Conservation (phyloP, 2,797 vertebrate species). For the Sebastes nivosus region DNA sequence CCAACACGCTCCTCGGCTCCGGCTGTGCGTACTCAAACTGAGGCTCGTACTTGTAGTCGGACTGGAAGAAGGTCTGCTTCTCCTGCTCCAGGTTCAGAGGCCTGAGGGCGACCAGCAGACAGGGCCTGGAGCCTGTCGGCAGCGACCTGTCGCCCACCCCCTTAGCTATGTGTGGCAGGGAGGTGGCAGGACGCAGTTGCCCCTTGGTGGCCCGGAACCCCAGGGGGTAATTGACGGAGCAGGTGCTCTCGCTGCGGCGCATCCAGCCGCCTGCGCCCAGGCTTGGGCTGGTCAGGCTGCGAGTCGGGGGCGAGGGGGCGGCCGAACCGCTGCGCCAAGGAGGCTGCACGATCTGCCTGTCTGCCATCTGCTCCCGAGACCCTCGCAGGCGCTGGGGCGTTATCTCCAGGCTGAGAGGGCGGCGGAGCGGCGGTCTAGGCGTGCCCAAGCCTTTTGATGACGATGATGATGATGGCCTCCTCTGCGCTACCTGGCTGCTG, state of each 20-base stretch:
- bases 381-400: slow-evolving; percentile 57
- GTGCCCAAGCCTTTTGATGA: background rate
- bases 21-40: slow-evolving; percentile 92
- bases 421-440: slow-evolving; percentile 52
- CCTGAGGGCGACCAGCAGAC: slow-evolving; percentile 90
- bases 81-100: slow-evolving; percentile 91
- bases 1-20: slow-evolving; percentile 85
- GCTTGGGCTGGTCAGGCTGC: slow-evolving; percentile 81
- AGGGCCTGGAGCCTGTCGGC: slow-evolving; percentile 75
- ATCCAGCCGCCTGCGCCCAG: slow-evolving; percentile 79
- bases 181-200: slow-evolving; percentile 86
- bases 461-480: slow-evolving; percentile 6
- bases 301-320: slow-evolving; percentile 67
- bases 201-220: slow-evolving; percentile 54
- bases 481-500: slow-evolving; percentile 45
- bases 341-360: slow-evolving; percentile 70
- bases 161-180: slow-evolving; percentile 90
- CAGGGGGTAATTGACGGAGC: slow-evolving; percentile 77
- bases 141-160: slow-evolving; percentile 42
- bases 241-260: slow-evolving; percentile 89
- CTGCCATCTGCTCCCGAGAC: slow-evolving; percentile 51
- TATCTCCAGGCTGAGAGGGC: slow-evolving; percentile 75
- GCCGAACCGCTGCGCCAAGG: slow-evolving; percentile 75
- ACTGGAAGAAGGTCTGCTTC: slow-evolving; percentile 88
- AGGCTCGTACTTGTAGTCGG: slow-evolving; percentile 90